A percentile compares a stretch with the other conserved stretches of the same genome.
Conservation (phyloP, 1,140 invertebrate genomes). For the Panulirus ornatus region DNA sequence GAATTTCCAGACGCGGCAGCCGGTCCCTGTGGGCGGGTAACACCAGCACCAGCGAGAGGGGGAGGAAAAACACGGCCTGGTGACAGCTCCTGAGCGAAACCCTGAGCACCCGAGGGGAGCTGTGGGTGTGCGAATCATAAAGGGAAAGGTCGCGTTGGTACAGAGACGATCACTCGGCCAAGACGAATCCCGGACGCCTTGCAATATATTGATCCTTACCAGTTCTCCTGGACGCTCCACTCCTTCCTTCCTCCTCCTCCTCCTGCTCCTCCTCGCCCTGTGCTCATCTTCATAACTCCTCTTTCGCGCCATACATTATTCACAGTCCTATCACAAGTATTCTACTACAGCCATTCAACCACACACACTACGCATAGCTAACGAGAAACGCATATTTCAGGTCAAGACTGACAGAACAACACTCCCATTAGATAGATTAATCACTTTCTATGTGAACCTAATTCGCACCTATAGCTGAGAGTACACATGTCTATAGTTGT, state of each 20-base stretch:
- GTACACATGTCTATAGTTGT: too few species aligned
- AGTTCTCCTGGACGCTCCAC: background rate
- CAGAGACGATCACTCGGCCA: slow-evolving; percentile 12
- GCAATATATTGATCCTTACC: slow-evolving; percentile 15
- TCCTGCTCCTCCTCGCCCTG: background rate
- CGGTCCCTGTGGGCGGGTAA: background rate
- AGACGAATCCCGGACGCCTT: slow-evolving; percentile 16
- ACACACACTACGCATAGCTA: too few species aligned
- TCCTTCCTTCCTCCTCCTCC: background rate
- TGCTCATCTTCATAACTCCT: too few species aligned
- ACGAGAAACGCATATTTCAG: too few species aligned
- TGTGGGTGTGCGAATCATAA: background rate
- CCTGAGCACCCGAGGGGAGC: background rate
- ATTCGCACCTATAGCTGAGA: too few species aligned
- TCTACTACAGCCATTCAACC: too few species aligned
- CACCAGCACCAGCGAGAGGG: background rate
- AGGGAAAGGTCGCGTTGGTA: background rate
- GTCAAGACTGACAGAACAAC: too few species aligned
- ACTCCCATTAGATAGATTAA: too few species aligned
- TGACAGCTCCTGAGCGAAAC: slow-evolving; percentile 6
- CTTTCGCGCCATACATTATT: too few species aligned
- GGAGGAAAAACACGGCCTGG: background rate
- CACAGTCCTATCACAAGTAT: too few species aligned
- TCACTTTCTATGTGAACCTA: too few species aligned
- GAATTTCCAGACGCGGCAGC: background rate